Base-by-base conservation (phyloP, 2,113 vertebrate species). In the Crocuta crocuta region DNA sequence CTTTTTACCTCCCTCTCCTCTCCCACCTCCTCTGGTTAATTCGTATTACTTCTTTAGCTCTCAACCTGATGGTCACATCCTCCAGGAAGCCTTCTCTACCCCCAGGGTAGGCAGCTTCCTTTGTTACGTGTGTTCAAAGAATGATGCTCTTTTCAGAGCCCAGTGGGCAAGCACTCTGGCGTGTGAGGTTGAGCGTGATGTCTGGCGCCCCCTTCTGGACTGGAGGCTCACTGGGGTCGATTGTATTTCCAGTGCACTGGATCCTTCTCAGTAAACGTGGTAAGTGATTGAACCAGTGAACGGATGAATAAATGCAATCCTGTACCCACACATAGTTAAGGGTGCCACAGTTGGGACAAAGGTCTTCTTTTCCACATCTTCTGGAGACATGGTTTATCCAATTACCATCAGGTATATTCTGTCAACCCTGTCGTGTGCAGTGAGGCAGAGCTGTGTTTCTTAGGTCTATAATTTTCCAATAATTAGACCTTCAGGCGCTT, bases 401-500 rank as follows among this genome's bases (percentile, higher is more conserved):
- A 1, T 78, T 58, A 45, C 43, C 35, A 2, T 7, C 7, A 78
- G 78, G 55, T 10, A 12, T 55, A 12, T 55, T 79, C 26, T 26
- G 50, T 43, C n/a, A 48, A 17, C 35, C 53, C 76, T 53, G 33
- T 12, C 5, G 35, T 16, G 48, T 28, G 43, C 90, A 73, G 28
- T 21, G 85, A 97, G 26, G 89, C 91, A 11, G 15, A 43, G 45
- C 85, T 58, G n/a, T 58, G 31, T 78, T 87, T 74, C 85, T 73
- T 35, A n/a, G 89, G 81, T 74, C 91, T 95, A 6, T 73, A 71
- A 94, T 94, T 97, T 95, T 33, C 94, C 58, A 87, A 61, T 94
- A 89, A 94, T 96, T 98, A 97, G 76, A 76, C 84, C 92, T 94
- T 87, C 88, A 39, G 82, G 79, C 82, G 28, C 23, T 9, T 24